These are phyloP conservation scores for Benthosema pterotum DNA, from an alignment of 2,797 vertebrate genomes.

Conservation along the genomic window DNA sequence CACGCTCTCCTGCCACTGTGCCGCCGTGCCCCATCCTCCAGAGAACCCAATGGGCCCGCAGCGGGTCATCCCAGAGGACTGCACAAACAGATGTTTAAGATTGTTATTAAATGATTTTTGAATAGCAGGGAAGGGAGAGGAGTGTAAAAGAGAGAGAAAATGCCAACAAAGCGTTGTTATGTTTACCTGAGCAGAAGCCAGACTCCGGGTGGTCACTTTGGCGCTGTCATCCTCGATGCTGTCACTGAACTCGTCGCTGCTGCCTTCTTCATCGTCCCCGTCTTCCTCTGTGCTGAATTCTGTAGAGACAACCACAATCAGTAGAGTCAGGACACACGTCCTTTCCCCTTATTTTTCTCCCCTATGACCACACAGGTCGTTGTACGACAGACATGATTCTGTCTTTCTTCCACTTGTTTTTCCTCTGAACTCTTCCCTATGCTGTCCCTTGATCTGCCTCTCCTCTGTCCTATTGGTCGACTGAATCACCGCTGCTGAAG, in stretches of 20 bases:
- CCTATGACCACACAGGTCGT: neutral
- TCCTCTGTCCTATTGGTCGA: constrained; percentile 1
- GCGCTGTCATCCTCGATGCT: constrained; percentile 83
- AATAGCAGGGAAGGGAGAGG: neutral
- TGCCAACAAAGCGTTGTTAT: neutral
- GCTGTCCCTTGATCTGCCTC: constrained; percentile 17
- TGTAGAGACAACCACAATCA: constrained; percentile 60
- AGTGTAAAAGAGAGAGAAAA: neutral
- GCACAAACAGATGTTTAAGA: neutral
- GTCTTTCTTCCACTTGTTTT: constrained; percentile 4
- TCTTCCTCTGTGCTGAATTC: constrained; percentile 80
- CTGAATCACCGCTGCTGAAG: constrained; percentile 56
- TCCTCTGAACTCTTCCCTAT: constrained; percentile 20
- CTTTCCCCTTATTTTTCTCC: neutral
- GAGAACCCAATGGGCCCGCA: constrained; percentile 25
- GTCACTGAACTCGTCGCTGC: constrained; percentile 84
- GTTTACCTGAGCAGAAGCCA: constrained; percentile 65
- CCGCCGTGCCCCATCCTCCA: constrained; percentile 39
- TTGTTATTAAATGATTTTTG: neutral
- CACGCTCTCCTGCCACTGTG: constrained; percentile 41
- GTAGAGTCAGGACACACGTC: constrained; percentile 24
- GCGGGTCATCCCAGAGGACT: constrained; percentile 47
- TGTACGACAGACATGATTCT: neutral
- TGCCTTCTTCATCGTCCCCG: constrained; percentile 66
- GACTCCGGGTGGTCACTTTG: constrained; percentile 65